phyloP scores from a whole-genome alignment of 2,113 vertebrate genomes.

The Prochilodus magdalenae region DNA sequence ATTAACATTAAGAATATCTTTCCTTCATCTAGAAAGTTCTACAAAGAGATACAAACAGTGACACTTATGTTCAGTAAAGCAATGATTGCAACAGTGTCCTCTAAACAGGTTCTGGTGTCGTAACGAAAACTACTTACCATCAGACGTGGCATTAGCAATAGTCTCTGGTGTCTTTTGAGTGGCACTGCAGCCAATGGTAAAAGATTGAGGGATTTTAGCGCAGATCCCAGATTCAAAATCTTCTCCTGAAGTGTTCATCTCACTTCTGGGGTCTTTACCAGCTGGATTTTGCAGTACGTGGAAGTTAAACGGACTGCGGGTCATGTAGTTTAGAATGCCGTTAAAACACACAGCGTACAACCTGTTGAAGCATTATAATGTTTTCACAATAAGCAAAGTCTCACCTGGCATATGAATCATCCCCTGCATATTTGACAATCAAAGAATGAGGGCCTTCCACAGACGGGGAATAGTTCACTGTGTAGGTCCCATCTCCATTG shows the following conservation, averaged over 20 bases:
- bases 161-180: slow-evolving; percentile 73
- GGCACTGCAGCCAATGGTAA: slow-evolving; percentile 80
- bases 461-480: background rate
- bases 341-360: background rate
- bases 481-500: background rate
- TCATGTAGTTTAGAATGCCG: background rate
- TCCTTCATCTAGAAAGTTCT: no score
- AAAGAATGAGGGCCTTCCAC: background rate
- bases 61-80: no score
- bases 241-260: slow-evolving; percentile 78
- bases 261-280: slow-evolving; percentile 70
- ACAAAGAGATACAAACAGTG: no score
- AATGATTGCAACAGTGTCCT: background rate
- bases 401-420: background rate
- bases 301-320: background rate
- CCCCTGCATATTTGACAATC: background rate
- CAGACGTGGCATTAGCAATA: slow-evolving; percentile 34
- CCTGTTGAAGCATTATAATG: no score
- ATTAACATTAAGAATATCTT: no score
- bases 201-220: slow-evolving; percentile 75
- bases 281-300: background rate
- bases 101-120: background rate
- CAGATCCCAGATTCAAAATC: slow-evolving; percentile 80
- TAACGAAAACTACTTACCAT: background rate
- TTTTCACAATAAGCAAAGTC: no score